Evolutionary conservation across 2,113 vertebrate species (phyloP).

Genomic region (Menura novaehollandiae): DNA sequence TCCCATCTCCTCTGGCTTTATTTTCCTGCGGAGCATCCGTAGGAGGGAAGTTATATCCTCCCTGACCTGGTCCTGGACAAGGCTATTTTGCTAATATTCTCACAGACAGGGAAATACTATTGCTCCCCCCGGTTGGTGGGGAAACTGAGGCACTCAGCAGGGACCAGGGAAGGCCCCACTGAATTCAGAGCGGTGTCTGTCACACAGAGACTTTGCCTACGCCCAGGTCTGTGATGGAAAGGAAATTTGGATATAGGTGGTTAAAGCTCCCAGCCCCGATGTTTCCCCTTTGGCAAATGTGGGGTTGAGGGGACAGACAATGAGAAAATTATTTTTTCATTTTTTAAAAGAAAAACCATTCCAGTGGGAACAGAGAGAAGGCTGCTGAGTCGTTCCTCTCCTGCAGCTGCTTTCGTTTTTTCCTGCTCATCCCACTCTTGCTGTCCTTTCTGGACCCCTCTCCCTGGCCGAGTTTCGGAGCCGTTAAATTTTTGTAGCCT

Average conservation of each 20-base stretch:
- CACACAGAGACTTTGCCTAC: background rate
- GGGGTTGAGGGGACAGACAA: no score
- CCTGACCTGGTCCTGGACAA: fast-evolving
- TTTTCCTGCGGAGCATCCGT: background rate
- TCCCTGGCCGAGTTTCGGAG: background rate
- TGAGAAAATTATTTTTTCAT: background rate
- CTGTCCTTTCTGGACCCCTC: fast-evolving
- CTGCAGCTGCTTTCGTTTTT: background rate
- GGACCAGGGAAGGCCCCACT: background rate
- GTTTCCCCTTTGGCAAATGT: background rate
- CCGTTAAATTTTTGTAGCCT: background rate
- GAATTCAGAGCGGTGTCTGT: background rate
- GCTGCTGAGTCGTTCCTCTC: background rate
- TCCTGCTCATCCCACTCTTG: background rate
- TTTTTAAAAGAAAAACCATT: background rate
- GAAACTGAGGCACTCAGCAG: background rate
- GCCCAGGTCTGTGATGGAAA: background rate
- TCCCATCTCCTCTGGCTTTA: background rate
- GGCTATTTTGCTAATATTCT: background rate
- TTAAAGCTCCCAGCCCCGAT: background rate
- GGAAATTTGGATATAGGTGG: background rate
- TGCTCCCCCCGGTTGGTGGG: background rate
- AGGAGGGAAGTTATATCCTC: background rate
- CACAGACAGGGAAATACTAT: background rate
- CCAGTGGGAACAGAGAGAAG: background rate